Percentiles rank a stretch among this genome's conserved stretches.
phyloP scores from a whole-genome alignment of 2,113 vertebrate genomes.

The Odontesthes bonariensis region DNA sequence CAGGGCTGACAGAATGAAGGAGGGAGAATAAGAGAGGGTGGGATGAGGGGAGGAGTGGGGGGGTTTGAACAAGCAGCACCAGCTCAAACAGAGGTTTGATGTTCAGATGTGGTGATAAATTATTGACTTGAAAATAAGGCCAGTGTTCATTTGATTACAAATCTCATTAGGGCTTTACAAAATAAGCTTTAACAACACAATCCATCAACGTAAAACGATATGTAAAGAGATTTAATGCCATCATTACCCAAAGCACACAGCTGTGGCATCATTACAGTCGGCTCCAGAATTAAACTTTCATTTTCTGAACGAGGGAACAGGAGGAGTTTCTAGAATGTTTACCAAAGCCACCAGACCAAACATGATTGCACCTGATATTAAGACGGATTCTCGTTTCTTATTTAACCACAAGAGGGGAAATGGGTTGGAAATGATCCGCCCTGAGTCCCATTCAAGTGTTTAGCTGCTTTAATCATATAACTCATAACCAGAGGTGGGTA shows the following conservation, averaged over 20 bases:
- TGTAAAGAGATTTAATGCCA: slow-evolving; percentile 46
- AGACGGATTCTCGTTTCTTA: background rate
- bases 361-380: no score
- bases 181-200: slow-evolving; percentile 53
- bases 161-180: slow-evolving; percentile 59
- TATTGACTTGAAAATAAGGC: slow-evolving; percentile 60
- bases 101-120: slow-evolving; percentile 54
- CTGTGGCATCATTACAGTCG: background rate
- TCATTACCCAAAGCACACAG: slow-evolving; percentile 37
- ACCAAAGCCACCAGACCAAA: background rate
- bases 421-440: no score
- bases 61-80: slow-evolving; percentile 36
- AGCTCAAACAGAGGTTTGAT: slow-evolving; percentile 59
- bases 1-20: slow-evolving; percentile 15
- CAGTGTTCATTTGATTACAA: slow-evolving; percentile 55
- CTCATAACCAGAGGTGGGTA: no score
- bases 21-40: background rate
- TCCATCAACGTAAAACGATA: slow-evolving; percentile 37
- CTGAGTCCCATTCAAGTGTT: no score
- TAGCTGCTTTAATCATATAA: no score
- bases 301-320: background rate
- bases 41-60: slow-evolving; percentile 1
- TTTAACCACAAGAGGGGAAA: no score
- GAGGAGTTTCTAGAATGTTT: background rate
- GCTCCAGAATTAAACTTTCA: background rate